Percentiles rank a stretch among this genome's conserved stretches.
Conservation (phyloP, 1,140 invertebrate species). For the Drosophila obscura region DNA sequence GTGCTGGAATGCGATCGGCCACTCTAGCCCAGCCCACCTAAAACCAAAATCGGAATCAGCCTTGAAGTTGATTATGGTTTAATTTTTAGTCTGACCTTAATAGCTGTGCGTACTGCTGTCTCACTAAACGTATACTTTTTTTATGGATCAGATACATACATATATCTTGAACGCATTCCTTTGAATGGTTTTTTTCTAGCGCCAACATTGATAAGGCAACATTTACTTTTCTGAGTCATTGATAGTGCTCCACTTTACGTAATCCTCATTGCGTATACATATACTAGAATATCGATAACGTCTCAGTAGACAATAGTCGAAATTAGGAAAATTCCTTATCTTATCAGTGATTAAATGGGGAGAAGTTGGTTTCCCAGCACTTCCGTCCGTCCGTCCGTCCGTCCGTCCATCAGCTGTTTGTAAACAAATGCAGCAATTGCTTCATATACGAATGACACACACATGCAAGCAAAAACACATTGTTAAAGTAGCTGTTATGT, state of each 20-base stretch:
- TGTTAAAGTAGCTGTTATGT: constrained; percentile 22
- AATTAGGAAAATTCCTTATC: constrained; percentile 13
- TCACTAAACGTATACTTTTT: too few species aligned
- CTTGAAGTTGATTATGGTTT: too few species aligned
- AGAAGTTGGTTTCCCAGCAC: constrained; percentile 25
- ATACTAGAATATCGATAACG: not conserved
- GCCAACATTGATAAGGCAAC: constrained; percentile 27
- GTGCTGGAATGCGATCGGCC: too few species aligned
- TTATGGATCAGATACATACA: too few species aligned
- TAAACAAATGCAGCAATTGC: constrained; percentile 66
- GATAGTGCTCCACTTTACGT: not conserved
- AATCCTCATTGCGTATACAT: too few species aligned
- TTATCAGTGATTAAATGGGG: constrained; percentile 10
- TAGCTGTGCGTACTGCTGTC: too few species aligned
- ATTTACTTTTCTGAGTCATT: constrained; percentile 31
- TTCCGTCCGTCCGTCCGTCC: constrained; percentile 5
- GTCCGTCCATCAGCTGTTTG: constrained; percentile 61
- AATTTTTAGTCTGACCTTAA: too few species aligned
- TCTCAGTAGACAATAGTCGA: not conserved
- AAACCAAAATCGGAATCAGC: too few species aligned
- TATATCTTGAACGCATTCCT: constrained; percentile 11
- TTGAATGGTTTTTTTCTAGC: constrained; percentile 1
- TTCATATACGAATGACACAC: not conserved
- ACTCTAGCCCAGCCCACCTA: too few species aligned
- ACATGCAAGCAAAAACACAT: constrained; percentile 1